Conservation (phyloP, 2,797 vertebrate species). For the Mallotus villosus region DNA sequence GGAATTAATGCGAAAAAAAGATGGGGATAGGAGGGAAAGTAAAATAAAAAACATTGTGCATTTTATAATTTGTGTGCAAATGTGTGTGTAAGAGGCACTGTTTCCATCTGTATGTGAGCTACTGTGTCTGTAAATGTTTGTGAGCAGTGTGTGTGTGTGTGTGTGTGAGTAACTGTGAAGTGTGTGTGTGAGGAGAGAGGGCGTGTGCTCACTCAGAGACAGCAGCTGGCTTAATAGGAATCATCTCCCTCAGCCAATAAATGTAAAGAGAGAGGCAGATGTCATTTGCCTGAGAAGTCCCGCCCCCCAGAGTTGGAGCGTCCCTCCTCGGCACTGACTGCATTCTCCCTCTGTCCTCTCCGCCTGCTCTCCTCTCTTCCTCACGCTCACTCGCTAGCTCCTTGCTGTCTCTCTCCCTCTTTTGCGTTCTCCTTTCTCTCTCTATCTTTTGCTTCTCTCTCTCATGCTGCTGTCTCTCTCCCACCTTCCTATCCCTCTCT, state of each 20-base stretch:
- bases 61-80: neutral
- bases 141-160: neutral
- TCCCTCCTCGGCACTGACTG: conserved; percentile 51
- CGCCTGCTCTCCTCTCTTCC: conserved; percentile 24
- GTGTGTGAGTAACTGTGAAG: conserved; percentile 24
- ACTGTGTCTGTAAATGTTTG: conserved; percentile 11
- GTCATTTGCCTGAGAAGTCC: conserved; percentile 77
- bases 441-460: conserved; percentile 26
- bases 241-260: conserved; percentile 79
- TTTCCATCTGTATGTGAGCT: conserved; percentile 2
- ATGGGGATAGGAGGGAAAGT: too few species aligned
- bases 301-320: conserved; percentile 71
- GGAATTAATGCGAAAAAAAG: neutral
- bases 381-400: conserved; percentile 31
- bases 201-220: conserved; percentile 71
- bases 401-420: conserved; percentile 34
- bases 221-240: conserved; percentile 75
- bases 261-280: conserved; percentile 76
- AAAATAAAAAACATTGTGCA: neutral
- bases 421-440: conserved; percentile 39
- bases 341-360: conserved; percentile 22
- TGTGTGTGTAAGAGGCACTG: conserved; percentile 6
- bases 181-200: conserved; percentile 24
- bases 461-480: conserved; percentile 27
- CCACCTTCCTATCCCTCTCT: conserved; percentile 26